Evolutionary conservation across 92 coral and sea anemone genomes (phyloP).

Genomic region (Umimayanthus chanpuru): DNA sequence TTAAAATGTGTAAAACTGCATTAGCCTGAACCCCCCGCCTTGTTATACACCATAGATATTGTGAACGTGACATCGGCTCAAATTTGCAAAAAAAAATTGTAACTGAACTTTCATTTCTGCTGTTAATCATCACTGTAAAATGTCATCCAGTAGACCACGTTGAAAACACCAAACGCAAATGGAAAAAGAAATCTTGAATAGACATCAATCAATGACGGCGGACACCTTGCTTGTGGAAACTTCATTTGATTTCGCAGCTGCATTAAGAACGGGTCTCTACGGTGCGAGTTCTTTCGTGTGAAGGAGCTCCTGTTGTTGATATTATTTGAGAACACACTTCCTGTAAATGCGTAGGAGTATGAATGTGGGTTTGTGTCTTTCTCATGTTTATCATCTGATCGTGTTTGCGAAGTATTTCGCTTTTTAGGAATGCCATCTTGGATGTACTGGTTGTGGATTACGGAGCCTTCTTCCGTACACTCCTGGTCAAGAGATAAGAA

Average conservation of each 20-base stretch:
- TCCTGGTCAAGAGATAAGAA: background rate
- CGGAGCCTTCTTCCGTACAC: slow-evolving; percentile 14
- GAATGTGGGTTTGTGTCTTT: background rate
- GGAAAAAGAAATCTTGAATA: slow-evolving; percentile 39
- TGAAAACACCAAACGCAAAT: slow-evolving; percentile 21
- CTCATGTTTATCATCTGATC: background rate
- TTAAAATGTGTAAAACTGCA: too few species aligned
- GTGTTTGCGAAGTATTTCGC: slow-evolving; percentile 9
- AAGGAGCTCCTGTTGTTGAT: background rate
- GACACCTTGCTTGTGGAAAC: background rate
- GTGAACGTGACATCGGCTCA: too few species aligned
- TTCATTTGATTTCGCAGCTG: background rate
- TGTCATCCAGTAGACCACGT: slow-evolving; percentile 35
- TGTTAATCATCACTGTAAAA: background rate
- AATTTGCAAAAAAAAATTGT: too few species aligned
- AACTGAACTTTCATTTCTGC: background rate
- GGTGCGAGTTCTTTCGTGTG: background rate
- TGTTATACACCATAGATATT: too few species aligned
- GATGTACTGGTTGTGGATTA: slow-evolving; percentile 36
- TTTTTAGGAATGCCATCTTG: slow-evolving; percentile 37
- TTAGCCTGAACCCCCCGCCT: too few species aligned
- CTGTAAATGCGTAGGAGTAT: slow-evolving; percentile 7
- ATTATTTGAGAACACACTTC: slow-evolving; percentile 18
- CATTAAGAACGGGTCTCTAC: slow-evolving; percentile 17
- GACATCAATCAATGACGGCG: slow-evolving; percentile 40